Evolutionary conservation across 2,888 invertebrate genomes (phyloP).

Genomic region (Chrysolina haemoptera): DNA sequence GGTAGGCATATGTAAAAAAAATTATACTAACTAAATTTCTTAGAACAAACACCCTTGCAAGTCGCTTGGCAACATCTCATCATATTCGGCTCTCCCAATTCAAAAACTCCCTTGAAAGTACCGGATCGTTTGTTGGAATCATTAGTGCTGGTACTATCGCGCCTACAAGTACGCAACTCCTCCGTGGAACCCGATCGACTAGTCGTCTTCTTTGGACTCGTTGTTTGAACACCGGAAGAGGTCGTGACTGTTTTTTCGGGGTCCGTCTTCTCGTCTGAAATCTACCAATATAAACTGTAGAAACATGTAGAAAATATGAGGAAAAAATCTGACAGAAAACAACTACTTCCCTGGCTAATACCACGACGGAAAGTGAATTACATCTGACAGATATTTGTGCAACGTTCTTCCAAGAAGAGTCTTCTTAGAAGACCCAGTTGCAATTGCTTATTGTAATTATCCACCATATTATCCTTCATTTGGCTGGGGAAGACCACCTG

Average conservation of each 20-base stretch:
- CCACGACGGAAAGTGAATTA: no score
- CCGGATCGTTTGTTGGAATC: constrained; percentile 25
- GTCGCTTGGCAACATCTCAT: neutral
- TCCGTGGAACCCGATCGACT: neutral
- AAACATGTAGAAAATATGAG: no score
- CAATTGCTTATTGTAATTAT: no score
- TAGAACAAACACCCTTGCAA: neutral
- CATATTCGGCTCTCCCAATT: constrained; percentile 6
- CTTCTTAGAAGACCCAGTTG: no score
- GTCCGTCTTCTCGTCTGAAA: constrained; percentile 20
- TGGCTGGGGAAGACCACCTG: no score
- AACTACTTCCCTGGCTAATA: no score
- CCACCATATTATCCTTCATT: no score
- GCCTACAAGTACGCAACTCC: neutral
- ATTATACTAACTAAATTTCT: neutral
- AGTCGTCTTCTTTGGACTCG: neutral
- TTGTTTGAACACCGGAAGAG: neutral
- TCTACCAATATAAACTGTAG: neutral
- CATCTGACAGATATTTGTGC: no score
- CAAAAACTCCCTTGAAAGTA: constrained; percentile 25
- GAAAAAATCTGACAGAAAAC: no score
- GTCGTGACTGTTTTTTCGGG: constrained; percentile 17
- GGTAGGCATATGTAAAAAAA: neutral
- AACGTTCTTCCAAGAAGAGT: no score
- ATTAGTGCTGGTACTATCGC: neutral